Percentiles rank a stretch among this genome's conserved stretches.
Evolutionary conservation across 1,140 invertebrate species (phyloP).

Genomic region (Archegozetes longisetosus): DNA sequence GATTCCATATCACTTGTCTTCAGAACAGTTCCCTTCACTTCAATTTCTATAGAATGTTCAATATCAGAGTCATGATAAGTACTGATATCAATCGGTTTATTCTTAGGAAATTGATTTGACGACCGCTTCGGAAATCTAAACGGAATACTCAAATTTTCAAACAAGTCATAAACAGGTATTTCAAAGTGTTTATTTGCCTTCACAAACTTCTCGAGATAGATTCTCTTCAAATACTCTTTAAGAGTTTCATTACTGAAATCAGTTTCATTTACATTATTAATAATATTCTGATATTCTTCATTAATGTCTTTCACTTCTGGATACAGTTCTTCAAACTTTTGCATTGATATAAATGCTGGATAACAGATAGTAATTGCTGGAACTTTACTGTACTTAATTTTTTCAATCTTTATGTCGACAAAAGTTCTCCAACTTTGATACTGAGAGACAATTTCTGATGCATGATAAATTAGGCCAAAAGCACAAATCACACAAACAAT

Average conservation of each 20-base stretch:
- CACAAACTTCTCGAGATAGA: not conserved
- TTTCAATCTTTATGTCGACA: not conserved
- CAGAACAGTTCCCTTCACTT: not conserved
- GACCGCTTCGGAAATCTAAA: not conserved
- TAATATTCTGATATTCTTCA: not conserved
- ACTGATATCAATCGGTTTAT: not conserved
- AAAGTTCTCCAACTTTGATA: not conserved
- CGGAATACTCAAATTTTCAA: not conserved
- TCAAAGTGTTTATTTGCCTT: not conserved
- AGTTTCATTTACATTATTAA: not conserved
- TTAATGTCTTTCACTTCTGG: not conserved
- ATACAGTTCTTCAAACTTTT: not conserved
- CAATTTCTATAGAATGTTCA: not conserved
- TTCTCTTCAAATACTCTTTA: not conserved
- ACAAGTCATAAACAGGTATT: not conserved
- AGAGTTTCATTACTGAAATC: not conserved
- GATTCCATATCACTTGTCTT: too few relatives aligned
- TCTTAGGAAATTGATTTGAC: not conserved
- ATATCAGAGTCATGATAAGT: not conserved
- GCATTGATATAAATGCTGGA: not conserved
- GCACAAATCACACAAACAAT: too few relatives aligned
- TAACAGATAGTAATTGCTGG: not conserved
- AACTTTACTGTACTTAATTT: not conserved
- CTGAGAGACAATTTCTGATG: not conserved
- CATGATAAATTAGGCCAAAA: too few relatives aligned